Evolutionary conservation across 2,113 vertebrate species (phyloP).

Genomic region (Siniperca knerii): DNA sequence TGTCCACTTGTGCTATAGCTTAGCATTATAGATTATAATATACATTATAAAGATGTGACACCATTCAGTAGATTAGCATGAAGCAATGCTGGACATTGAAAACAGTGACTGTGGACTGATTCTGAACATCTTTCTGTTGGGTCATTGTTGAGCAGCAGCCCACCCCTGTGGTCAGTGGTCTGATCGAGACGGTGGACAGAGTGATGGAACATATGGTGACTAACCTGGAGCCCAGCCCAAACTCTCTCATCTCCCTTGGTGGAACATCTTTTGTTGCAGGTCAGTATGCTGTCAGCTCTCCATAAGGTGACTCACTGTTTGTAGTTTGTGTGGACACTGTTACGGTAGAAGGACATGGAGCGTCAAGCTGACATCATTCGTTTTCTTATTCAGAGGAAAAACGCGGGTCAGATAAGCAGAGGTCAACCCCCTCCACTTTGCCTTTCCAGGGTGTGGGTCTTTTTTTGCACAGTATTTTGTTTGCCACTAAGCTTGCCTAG

Average conservation of each 20-base stretch:
- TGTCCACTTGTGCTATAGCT: neutral
- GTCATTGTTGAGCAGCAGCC: slow-evolving; percentile 63
- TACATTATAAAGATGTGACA: neutral
- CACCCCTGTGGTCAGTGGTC: slow-evolving; percentile 77
- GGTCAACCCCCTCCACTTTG: slow-evolving; percentile 22
- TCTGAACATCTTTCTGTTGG: slow-evolving; percentile 15
- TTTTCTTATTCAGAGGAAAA: slow-evolving; percentile 54
- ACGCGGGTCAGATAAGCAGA: slow-evolving; percentile 42
- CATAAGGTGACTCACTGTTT: slow-evolving; percentile 61
- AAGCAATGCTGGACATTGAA: neutral
- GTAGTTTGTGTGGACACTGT: slow-evolving; percentile 44
- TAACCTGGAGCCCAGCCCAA: slow-evolving; percentile 77
- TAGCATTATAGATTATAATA: neutral
- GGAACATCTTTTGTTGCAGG: slow-evolving; percentile 92
- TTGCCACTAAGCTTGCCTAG: slow-evolving; percentile 30
- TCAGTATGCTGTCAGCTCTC: slow-evolving; percentile 70
- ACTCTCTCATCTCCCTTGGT: slow-evolving; percentile 78
- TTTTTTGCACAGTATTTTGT: slow-evolving; percentile 48
- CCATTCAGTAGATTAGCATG: neutral
- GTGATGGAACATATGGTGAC: slow-evolving; percentile 88
- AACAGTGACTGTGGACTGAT: neutral
- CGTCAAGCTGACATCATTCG: slow-evolving; percentile 58
- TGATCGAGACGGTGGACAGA: slow-evolving; percentile 89
- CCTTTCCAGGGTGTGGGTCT: slow-evolving; percentile 23
- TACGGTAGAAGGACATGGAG: slow-evolving; percentile 20